These are phyloP conservation scores for Diploptera punctata DNA, from an alignment of 2,888 invertebrate species.

Conservation along the genomic window DNA sequence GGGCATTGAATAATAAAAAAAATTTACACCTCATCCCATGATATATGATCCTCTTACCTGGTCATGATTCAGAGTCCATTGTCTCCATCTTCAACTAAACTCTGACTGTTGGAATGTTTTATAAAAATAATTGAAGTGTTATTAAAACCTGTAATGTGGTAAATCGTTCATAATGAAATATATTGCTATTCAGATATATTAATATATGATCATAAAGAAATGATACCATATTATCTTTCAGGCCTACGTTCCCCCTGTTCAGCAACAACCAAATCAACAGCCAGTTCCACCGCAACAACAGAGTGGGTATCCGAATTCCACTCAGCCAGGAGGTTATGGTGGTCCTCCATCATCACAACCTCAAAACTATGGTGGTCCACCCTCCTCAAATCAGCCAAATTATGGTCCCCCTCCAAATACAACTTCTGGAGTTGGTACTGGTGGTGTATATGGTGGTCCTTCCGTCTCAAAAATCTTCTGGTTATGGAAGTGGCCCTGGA, in stretches of 20 bases:
- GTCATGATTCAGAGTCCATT: too few relatives aligned
- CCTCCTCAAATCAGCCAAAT: slow-evolving; percentile 57
- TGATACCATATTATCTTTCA: slow-evolving; percentile 30
- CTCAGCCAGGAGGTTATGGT: slow-evolving; percentile 46
- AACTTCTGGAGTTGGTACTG: slow-evolving; percentile 32
- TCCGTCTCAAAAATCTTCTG: slow-evolving; percentile 42
- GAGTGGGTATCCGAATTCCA: slow-evolving; percentile 45
- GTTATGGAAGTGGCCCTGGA: slow-evolving; percentile 67
- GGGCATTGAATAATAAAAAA: too few relatives aligned
- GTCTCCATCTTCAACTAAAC: too few relatives aligned
- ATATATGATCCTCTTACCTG: too few relatives aligned
- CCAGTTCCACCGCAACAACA: slow-evolving; percentile 49
- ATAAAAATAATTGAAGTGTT: too few relatives aligned
- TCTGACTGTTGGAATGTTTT: too few relatives aligned
- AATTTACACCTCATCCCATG: too few relatives aligned
- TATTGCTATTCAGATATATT: too few relatives aligned
- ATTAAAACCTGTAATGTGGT: too few relatives aligned
- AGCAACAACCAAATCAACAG: slow-evolving; percentile 45
- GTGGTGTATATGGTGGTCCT: slow-evolving; percentile 37
- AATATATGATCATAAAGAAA: too few relatives aligned
- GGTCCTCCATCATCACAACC: slow-evolving; percentile 47
- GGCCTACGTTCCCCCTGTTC: slow-evolving; percentile 44
- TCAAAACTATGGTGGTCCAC: slow-evolving; percentile 50
- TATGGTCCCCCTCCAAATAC: slow-evolving; percentile 43
- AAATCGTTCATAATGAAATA: too few relatives aligned